phyloP scores from a whole-genome alignment of 1,140 invertebrate genomes.

The Drosophila sulfurigaster region DNA sequence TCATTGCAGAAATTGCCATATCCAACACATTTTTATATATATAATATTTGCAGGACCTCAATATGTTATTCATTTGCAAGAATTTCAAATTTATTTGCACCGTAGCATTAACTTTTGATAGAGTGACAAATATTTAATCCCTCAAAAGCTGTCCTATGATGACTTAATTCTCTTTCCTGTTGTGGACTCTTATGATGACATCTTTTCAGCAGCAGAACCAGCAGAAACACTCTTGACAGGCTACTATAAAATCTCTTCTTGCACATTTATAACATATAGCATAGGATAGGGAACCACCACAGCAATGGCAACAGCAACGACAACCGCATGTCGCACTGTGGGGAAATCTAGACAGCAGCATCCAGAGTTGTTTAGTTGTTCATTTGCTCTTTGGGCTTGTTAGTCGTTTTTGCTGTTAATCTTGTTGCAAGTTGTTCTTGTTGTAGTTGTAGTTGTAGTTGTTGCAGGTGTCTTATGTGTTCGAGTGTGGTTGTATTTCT shows the following conservation, averaged over 20 bases:
- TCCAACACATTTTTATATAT: background rate
- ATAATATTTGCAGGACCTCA: background rate
- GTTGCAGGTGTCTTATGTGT: constrained; percentile 56
- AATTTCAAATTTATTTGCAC: background rate
- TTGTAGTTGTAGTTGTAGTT: constrained; percentile 39
- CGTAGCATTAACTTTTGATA: background rate
- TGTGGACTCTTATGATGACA: constrained; percentile 1
- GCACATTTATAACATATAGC: constrained; percentile 17
- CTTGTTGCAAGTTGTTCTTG: constrained; percentile 12
- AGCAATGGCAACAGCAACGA: constrained; percentile 38
- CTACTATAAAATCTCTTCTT: constrained; percentile 29
- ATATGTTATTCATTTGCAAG: background rate
- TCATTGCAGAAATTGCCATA: background rate
- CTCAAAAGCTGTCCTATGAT: background rate
- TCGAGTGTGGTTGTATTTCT: constrained; percentile 27
- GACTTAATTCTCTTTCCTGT: constrained; percentile 5
- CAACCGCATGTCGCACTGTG: constrained; percentile 41
- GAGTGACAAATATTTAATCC: constrained; percentile 3
- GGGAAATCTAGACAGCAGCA: constrained; percentile 76
- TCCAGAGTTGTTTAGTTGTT: constrained; percentile 34
- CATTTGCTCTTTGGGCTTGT: constrained; percentile 34
- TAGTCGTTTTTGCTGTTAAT: constrained; percentile 15
- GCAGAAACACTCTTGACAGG: background rate
- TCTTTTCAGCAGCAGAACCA: no score
- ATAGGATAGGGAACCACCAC: constrained; percentile 24